Base-by-base conservation (phyloP, 2,113 vertebrate species). In the Mormyrus lacerda region DNA sequence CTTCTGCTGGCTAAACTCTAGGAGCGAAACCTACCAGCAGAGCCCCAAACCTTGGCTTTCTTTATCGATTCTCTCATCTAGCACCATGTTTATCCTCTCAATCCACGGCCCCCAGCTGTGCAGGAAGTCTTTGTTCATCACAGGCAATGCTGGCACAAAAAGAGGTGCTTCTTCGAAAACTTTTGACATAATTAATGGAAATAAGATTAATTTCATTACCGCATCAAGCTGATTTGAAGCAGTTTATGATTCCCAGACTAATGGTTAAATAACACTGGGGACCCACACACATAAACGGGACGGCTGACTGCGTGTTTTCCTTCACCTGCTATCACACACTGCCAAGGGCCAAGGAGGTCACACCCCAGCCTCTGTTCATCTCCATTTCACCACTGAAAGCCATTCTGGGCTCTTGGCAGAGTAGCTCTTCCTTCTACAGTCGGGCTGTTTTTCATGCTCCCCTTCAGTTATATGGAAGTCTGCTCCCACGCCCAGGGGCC, bases 91-190 rank as follows among this genome's bases (percentile, higher is more conserved):
- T 31, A 89, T 55, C 51, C 24, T 15, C 44, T 31, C 39, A 53
- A 45, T 58, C 58, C 42, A 42, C 5, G 45, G 39, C 8, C 44
- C 17, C 45, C 35, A 69, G 44, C 88, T 39, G 47, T 55, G 27
- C 19, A 21, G 9, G n/a, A 73, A 39, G 88, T 44, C n/a, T 89
- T 85, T 83, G 76, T 89, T 89, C 73, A 53, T 85, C n/a, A 85
- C 11, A 50, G 45, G 39, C 51, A 45, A 58, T 27, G 21, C 79
- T 27, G 27, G 13, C 44, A 48, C 3, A 27, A 69, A 13, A 7
- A 13, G 27, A 53, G 44, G 48, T 73, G 69, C 15, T 31, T 13
- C 88, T 83, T 13, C 11, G 53, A 24, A 24, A 53, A 51, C 47
- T 53, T 21, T 35, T 65, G 51, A 58, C 35, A 76, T n/a, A 89